A percentile compares a stretch with the other conserved stretches of the same genome.
These are phyloP conservation scores for Vanacampus margaritifer DNA, from an alignment of 2,113 vertebrate genomes.

Conservation along the genomic window DNA sequence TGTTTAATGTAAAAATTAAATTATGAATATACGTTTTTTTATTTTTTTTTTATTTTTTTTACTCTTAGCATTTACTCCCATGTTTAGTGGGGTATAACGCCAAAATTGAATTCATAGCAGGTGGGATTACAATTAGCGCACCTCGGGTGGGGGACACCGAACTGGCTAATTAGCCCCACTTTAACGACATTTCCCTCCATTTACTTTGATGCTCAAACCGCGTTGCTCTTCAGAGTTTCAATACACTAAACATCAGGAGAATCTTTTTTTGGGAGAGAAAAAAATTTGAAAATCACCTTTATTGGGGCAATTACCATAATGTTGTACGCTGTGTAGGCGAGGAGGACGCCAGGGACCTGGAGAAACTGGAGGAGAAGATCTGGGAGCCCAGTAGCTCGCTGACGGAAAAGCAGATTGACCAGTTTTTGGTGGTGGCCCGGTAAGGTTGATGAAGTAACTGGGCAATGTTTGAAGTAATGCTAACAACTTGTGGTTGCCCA, in stretches of 20 bases:
- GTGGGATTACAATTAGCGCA: conserved; percentile 39
- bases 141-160: conserved; percentile 15
- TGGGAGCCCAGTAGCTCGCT: conserved; percentile 89
- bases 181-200: conserved; percentile 43
- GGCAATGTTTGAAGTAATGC: neutral
- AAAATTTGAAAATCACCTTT: neutral
- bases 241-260: conserved; percentile 17
- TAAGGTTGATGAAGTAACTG: conserved; percentile 62
- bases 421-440: conserved; percentile 98
- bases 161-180: conserved; percentile 44
- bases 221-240: conserved; percentile 30
- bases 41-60: conserved; percentile 10
- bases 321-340: conserved; percentile 76
- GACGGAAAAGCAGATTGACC: conserved; percentile 95
- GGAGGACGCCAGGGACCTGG: conserved; percentile 86
- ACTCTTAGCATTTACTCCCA: conserved; percentile 8
- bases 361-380: conserved; percentile 90
- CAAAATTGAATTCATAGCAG: conserved; percentile 44
- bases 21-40: neutral
- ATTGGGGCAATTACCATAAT: neutral
- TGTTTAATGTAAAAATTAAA: too few relatives aligned
- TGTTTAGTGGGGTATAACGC: conserved; percentile 8
- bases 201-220: conserved; percentile 22
- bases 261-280: neutral
- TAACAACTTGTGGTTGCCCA: too few relatives aligned